Conservation (phyloP, 92 coral and sea anemone genomes). For the Porites divaricata region DNA sequence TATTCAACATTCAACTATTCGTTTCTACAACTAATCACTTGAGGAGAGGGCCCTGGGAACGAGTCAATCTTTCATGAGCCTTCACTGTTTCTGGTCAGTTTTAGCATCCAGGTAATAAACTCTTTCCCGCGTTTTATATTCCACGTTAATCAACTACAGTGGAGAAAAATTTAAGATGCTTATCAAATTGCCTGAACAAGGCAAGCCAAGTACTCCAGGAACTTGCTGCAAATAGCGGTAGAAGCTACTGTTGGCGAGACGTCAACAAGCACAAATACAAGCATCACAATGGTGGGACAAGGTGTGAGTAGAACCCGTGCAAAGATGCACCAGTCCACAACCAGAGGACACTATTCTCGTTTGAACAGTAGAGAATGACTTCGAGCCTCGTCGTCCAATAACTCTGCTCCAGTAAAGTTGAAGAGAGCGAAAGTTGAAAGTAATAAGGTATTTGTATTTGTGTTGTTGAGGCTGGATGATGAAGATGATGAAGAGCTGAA, state of each 20-base stretch:
- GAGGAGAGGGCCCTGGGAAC: no score
- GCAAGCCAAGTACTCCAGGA: slow-evolving; percentile 19
- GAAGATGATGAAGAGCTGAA: slow-evolving; percentile 1
- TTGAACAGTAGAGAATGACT: slow-evolving; percentile 34
- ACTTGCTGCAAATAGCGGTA: slow-evolving; percentile 14
- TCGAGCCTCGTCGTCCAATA: slow-evolving; percentile 27
- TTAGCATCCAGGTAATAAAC: neutral
- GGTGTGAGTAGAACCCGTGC: slow-evolving; percentile 44
- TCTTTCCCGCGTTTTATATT: neutral
- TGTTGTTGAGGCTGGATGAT: slow-evolving; percentile 30
- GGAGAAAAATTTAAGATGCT: slow-evolving; percentile 37
- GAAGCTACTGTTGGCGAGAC: neutral
- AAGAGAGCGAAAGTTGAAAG: slow-evolving; percentile 26
- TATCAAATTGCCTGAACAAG: slow-evolving; percentile 38
- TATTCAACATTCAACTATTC: no score
- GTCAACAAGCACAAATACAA: slow-evolving; percentile 25
- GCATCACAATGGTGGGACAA: slow-evolving; percentile 10
- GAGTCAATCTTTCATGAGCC: slow-evolving; percentile 7
- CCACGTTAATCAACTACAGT: neutral
- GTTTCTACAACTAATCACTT: no score
- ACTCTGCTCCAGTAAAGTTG: slow-evolving; percentile 1
- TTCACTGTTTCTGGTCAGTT: slow-evolving; percentile 16
- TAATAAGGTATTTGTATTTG: slow-evolving; percentile 49
- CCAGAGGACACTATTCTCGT: slow-evolving; percentile 47
- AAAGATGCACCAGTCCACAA: slow-evolving; percentile 35